These are phyloP conservation scores for Hypocryptadius cinnamomeus DNA, from an alignment of 2,113 vertebrate species.

Conservation along the genomic window DNA sequence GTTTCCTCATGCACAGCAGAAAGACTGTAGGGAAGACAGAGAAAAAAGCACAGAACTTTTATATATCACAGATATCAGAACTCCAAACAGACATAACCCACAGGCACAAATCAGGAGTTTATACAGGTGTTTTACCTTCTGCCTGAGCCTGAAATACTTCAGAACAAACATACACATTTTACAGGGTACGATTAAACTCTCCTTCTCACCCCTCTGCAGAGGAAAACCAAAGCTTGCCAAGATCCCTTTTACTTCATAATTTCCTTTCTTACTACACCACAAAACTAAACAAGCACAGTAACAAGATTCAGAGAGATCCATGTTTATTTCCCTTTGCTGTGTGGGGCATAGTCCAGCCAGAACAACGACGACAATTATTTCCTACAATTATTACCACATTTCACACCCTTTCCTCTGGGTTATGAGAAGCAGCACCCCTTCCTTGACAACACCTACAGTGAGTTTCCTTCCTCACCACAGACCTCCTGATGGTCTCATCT, in stretches of 20 bases:
- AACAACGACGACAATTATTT: slow-evolving; percentile 14
- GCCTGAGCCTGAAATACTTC: not conserved
- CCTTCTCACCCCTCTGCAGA: not conserved
- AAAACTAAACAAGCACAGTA: not conserved
- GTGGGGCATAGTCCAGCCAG: not conserved
- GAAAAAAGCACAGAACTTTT: fast-evolving
- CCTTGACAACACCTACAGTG: not conserved
- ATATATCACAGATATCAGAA: not conserved
- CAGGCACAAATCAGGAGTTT: not conserved
- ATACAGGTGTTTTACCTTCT: not conserved
- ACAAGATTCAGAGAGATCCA: not conserved
- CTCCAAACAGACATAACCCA: not conserved
- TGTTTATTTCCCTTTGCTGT: not conserved
- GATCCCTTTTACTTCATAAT: not conserved
- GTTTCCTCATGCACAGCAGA: not conserved
- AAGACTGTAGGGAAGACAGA: not conserved
- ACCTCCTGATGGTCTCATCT: not conserved
- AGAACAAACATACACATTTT: not conserved
- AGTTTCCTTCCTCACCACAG: slow-evolving; percentile 20
- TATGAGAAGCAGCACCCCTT: slow-evolving; percentile 20
- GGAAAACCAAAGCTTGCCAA: not conserved
- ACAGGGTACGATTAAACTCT: not conserved
- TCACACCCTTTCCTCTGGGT: slow-evolving; percentile 65
- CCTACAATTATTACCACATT: slow-evolving; percentile 52
- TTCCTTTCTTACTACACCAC: not conserved